These are phyloP conservation scores for Equus quagga DNA, from an alignment of 2,113 vertebrate genomes.

Conservation along the genomic window DNA sequence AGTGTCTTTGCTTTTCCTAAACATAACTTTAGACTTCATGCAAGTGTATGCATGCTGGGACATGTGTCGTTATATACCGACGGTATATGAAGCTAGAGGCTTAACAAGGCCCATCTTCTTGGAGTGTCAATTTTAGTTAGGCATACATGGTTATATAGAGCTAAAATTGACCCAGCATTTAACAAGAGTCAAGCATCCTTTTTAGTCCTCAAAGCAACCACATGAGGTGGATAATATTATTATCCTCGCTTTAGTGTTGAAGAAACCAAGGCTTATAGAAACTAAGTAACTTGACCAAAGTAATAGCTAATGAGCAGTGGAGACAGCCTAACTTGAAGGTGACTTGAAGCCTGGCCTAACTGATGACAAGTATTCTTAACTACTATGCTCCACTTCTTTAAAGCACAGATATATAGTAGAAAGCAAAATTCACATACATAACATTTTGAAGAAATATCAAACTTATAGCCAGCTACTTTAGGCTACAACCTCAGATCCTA, in stretches of 20 bases:
- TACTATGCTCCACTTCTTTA: background rate
- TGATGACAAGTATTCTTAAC: background rate
- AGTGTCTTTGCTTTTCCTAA: conserved; percentile 23
- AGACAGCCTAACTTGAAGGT: background rate
- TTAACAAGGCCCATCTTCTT: background rate
- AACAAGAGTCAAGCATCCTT: background rate
- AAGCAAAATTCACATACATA: background rate
- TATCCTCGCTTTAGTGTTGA: conserved; percentile 5
- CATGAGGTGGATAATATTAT: background rate
- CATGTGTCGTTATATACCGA: background rate
- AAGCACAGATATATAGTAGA: background rate
- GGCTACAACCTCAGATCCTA: background rate
- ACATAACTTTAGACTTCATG: background rate
- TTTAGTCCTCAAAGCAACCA: conserved; percentile 16
- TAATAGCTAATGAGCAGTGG: background rate
- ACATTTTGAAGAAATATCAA: conserved; percentile 31
- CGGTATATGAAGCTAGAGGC: background rate
- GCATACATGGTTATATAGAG: background rate
- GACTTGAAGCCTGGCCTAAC: background rate
- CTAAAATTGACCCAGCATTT: conserved; percentile 33
- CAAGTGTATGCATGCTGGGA: background rate
- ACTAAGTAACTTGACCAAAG: background rate
- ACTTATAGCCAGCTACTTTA: conserved; percentile 28
- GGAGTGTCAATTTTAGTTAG: conserved; percentile 9
- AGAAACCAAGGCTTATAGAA: background rate